phyloP scores from a whole-genome alignment of 2,888 invertebrate species.

The Stenchaetothrips biformis region DNA sequence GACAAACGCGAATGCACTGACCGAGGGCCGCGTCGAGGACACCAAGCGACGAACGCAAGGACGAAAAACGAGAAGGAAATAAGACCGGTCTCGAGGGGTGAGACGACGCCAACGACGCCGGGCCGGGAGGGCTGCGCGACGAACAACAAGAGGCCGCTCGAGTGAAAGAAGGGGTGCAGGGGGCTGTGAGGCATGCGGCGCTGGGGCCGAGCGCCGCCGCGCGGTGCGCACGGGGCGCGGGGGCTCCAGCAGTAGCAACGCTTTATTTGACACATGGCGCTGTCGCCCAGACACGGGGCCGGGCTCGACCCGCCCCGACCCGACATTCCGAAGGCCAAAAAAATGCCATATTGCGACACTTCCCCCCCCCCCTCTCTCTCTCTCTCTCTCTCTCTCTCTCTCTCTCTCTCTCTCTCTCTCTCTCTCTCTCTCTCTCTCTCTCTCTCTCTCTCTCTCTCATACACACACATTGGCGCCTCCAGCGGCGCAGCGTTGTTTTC shows the following conservation, averaged over 20 bases:
- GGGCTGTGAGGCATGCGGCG: no score
- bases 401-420: no score
- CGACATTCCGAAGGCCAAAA: slow-evolving; percentile 13
- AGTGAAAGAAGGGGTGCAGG: no score
- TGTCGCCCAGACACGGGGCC: slow-evolving; percentile 8
- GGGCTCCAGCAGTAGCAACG: not conserved
- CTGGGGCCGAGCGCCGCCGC: not conserved
- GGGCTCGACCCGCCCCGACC: not conserved
- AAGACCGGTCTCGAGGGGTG: no score
- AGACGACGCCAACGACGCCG: no score
- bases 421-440: no score
- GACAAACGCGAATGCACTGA: no score
- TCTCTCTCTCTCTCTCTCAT: not conserved
- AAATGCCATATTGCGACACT: slow-evolving; percentile 10
- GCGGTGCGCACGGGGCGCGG: not conserved
- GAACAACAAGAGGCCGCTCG: no score
- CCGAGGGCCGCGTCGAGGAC: no score
- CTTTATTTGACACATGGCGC: slow-evolving; percentile 23
- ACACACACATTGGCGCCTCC: not conserved
- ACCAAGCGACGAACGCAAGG: no score
- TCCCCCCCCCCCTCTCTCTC: not conserved
- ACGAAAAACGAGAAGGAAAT: no score
- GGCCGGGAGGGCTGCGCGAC: no score
- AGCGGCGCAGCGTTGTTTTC: not conserved
- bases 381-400: not conserved